Evolutionary conservation across 2,797 vertebrate species (phyloP), one percentile per base, ranked within the genome.

Genomic region (Ptychobarbus kaznakovi): DNA sequence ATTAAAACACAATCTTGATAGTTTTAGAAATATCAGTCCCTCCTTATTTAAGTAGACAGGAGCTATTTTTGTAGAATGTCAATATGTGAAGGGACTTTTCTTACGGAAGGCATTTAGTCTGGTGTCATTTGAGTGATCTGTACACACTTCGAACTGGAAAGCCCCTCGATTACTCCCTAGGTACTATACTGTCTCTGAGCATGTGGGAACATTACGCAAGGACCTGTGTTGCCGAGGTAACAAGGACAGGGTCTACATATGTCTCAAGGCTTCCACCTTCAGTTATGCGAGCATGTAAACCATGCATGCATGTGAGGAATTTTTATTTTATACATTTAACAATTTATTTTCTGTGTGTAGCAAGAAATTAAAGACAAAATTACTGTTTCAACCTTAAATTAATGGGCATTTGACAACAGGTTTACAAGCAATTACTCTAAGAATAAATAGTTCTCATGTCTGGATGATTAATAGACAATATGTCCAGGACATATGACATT

Each of bases 151-250:
- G 0, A 53, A 65, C 22, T 53, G 77, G 84, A 80, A 85, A 80
- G 77, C 12, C 84, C 84, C 77, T 73, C 25, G 42, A 38, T 73
- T 91, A 32, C 32, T 32, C 69, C 68, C 42, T 90, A 84, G 90
- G 81, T 92, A 87, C 90, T 88, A 89, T 91, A 88, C 91, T 92
- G 90, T 91, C 89, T 87, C 90, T 90, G 86, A 66, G 88, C 91
- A 92, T 94, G 94, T 94, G 93, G 92, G 89, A 93, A 94, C 94
- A 95, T 95, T 94, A 93, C 89, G 91, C 94, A 95, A 93, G 90
- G 88, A 76, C 92, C 88, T 90, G 25, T 73, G 95, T 95, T 95
- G 94, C 94, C 93, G 94, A 95, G 94, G 95, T 93, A 95, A 96
- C 95, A 94, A 90, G 94, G 92, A 93, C 92, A 93, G 25, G 49